Evolutionary conservation across 2,113 vertebrate species (phyloP), one percentile per base, ranked within the genome.

Genomic region (Colius striatus): DNA sequence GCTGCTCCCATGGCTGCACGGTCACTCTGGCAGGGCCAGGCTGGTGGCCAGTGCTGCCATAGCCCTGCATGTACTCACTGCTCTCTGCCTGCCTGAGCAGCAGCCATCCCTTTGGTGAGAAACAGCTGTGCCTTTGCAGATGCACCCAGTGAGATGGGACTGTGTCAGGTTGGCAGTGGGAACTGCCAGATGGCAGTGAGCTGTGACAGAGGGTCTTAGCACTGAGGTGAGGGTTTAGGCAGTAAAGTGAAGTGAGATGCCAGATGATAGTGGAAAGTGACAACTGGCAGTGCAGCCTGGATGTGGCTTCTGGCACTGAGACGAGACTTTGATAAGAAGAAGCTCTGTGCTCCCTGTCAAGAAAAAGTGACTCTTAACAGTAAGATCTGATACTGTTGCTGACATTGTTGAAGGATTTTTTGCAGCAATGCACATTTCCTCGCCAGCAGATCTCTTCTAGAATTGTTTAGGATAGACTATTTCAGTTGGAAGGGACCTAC

Each of bases 1-100:
- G 62, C 34, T 32, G 2, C 20, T 71, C 32, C 45, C 0, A 0
- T 29, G 71, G 32, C 32, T 65, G 60, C 43, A 32, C 1, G 10
- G 32, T 15, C 68, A 74, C 57, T 78, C 22, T 80, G 0, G 0
- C 25, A 25, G 4, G 53, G 21, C 34, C 13, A 7, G 51, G 10
- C 26, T 9, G 65, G 51, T 45, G 38, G 34, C 4, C 23, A 12
- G 79, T 20, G 51, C n/a, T 55, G 51, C 73, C 16, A 8, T 5
- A 50, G 76, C 68, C 61, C 61, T 65, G 75, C 70, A 51, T 76
- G 53, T 15, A 25, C 87, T 41, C 38, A 12, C 38, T 67, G 67
- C 60, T 68, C 68, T 26, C 67, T 67, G 63, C 16, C 84, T 72
- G 50, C 1, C 3, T 30, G n/a, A 83, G 72, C 85, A 19, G 71